Evolutionary conservation across 2,888 invertebrate species (phyloP), one percentile per base, ranked within the genome.

Genomic region (Chaetoderma sp.): DNA sequence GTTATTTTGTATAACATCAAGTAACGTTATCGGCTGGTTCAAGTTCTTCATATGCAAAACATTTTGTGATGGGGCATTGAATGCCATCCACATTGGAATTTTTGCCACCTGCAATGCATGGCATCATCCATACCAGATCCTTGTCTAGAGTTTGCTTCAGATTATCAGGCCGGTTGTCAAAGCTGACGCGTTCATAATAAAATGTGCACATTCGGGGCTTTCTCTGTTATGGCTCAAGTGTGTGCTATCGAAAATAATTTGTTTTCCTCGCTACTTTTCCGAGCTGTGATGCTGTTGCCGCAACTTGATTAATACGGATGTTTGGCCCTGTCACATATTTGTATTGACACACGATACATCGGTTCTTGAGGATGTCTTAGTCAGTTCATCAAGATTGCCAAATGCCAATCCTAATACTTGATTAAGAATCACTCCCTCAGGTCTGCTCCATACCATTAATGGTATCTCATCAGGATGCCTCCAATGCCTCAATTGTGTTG

Each of bases 71-170:
- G 68, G 68, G 36, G 66, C 30, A 57, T 72, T 72, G 61, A 60
- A 72, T 16, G 71, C 72, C 16, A 60, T 52, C 72, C 68, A 72
- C 63, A 70, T n/a, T n/a, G n/a, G n/a, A n/a, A n/a, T n/a, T n/a
- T n/a, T n/a, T n/a, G n/a, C n/a, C n/a, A n/a, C n/a, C n/a, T n/a
- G n/a, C n/a, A n/a, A n/a, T n/a, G n/a, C n/a, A n/a, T n/a, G n/a
- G n/a, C n/a, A n/a, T n/a, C n/a, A n/a, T n/a, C n/a, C n/a, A n/a
- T n/a, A n/a, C n/a, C n/a, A n/a, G n/a, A n/a, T n/a, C n/a, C n/a
- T n/a, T n/a, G n/a, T n/a, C n/a, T n/a, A n/a, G n/a, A n/a, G n/a
- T n/a, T n/a, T n/a, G n/a, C n/a, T n/a, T n/a, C n/a, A n/a, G n/a
- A n/a, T n/a, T n/a, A n/a, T n/a, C n/a, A n/a, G n/a, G n/a, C n/a